Percentiles rank a stretch among this genome's conserved stretches.
Evolutionary conservation across 2,113 vertebrate genomes (phyloP).

Genomic region (Pogonocichla stellata): DNA sequence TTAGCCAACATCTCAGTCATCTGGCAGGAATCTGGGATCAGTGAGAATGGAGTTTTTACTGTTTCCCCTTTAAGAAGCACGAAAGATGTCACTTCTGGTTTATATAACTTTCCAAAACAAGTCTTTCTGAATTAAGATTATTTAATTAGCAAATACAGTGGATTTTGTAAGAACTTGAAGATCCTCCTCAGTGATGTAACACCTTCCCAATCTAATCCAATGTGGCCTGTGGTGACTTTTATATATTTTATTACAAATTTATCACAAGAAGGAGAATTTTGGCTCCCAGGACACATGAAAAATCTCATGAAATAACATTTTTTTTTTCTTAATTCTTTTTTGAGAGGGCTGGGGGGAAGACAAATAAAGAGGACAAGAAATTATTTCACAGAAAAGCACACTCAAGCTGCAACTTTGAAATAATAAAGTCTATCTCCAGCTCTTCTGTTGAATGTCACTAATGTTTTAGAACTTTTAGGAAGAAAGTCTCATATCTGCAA

Average conservation of each 20-base stretch:
- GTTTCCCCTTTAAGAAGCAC: neutral
- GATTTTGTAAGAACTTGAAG: neutral
- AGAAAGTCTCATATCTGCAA: neutral
- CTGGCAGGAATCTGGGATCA: neutral
- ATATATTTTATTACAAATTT: neutral
- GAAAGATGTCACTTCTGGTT: neutral
- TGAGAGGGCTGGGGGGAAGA: neutral
- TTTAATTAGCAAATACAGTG: neutral
- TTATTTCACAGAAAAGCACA: neutral
- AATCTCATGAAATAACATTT: neutral
- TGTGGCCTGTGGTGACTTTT: neutral
- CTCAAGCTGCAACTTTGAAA: neutral
- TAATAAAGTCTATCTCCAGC: neutral
- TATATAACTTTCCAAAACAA: neutral
- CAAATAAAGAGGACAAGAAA: neutral
- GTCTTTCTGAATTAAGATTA: neutral
- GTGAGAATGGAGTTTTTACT: neutral
- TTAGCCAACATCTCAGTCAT: neutral
- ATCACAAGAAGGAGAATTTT: neutral
- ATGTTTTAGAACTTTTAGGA: neutral
- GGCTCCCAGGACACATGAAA: neutral
- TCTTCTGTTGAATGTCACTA: neutral
- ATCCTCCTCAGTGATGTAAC: neutral
- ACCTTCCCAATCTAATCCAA: neutral
- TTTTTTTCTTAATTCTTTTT: neutral